Evolutionary conservation across 2,797 vertebrate species (phyloP).

Genomic region (Merluccius polli): DNA sequence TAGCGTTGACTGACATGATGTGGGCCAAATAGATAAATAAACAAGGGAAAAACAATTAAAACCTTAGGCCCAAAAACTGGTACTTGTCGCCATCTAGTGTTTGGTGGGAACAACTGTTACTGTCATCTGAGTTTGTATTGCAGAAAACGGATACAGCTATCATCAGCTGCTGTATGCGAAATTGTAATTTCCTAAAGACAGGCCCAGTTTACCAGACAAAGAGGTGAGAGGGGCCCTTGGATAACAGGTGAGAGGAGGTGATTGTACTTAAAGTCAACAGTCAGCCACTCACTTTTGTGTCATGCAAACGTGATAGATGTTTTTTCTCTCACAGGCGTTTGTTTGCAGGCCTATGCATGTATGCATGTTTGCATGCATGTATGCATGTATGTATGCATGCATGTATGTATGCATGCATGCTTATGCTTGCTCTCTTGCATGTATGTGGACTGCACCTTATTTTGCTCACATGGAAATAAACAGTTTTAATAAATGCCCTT

Average conservation of each 20-base stretch:
- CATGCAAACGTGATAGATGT: background rate
- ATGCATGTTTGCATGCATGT: no score
- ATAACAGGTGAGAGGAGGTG: no score
- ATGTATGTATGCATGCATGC: background rate
- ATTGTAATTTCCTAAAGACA: no score
- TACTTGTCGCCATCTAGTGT: conserved; percentile 72
- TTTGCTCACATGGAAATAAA: background rate
- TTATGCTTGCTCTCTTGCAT: background rate
- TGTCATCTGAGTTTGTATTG: background rate
- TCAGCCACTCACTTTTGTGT: no score
- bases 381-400: background rate
- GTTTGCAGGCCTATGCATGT: no score
- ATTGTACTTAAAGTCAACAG: no score
- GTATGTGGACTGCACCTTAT: background rate
- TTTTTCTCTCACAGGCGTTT: background rate
- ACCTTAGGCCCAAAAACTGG: conserved; percentile 16
- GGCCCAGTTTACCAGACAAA: no score
- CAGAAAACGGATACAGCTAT: background rate
- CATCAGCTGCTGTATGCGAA: no score
- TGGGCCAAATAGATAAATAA: conserved; percentile 4
- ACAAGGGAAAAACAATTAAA: conserved; percentile 4
- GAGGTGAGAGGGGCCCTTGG: no score
- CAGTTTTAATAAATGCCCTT: no score
- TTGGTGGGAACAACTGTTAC: conserved; percentile 20
- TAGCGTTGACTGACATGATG: background rate